These are phyloP conservation scores for Cantharis flavilabris DNA, from an alignment of 2,888 invertebrate species.

Conservation along the genomic window DNA sequence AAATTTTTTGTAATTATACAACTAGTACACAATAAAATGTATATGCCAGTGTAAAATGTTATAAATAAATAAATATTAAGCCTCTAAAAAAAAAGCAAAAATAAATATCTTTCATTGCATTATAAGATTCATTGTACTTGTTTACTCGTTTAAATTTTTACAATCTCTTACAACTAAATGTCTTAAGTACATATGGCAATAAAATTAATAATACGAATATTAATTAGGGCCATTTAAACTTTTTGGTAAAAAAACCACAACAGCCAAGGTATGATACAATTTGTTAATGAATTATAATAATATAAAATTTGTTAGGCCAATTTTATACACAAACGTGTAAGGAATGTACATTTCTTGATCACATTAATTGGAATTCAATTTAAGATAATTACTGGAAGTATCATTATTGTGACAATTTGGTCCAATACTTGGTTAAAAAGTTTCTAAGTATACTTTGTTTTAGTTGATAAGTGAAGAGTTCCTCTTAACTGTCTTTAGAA, in stretches of 20 bases:
- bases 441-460: constrained; percentile 29
- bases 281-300: constrained; percentile 1
- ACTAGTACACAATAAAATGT: constrained; percentile 29
- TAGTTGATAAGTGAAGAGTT: constrained; percentile 32
- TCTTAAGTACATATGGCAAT: constrained; percentile 23
- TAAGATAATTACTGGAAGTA: constrained; percentile 21
- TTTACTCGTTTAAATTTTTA: constrained; percentile 32
- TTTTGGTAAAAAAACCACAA: constrained; percentile 28
- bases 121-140: constrained; percentile 55
- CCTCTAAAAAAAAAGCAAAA: constrained; percentile 30
- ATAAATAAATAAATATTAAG: constrained; percentile 36
- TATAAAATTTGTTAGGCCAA: constrained; percentile 41
- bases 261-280: constrained; percentile 26
- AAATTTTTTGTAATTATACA: constrained; percentile 7
- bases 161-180: constrained; percentile 20
- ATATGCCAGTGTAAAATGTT: constrained; percentile 28
- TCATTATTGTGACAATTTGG: constrained; percentile 46
- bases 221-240: constrained; percentile 6
- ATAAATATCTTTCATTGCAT: constrained; percentile 39
- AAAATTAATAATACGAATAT: constrained; percentile 11
- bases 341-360: constrained; percentile 33
- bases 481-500: constrained; percentile 27
- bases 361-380: constrained; percentile 24
- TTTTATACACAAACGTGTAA: constrained; percentile 27
- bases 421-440: constrained; percentile 38